These are phyloP conservation scores for Xyliphius kryptos DNA, from an alignment of 2,113 vertebrate genomes.

Conservation along the genomic window DNA sequence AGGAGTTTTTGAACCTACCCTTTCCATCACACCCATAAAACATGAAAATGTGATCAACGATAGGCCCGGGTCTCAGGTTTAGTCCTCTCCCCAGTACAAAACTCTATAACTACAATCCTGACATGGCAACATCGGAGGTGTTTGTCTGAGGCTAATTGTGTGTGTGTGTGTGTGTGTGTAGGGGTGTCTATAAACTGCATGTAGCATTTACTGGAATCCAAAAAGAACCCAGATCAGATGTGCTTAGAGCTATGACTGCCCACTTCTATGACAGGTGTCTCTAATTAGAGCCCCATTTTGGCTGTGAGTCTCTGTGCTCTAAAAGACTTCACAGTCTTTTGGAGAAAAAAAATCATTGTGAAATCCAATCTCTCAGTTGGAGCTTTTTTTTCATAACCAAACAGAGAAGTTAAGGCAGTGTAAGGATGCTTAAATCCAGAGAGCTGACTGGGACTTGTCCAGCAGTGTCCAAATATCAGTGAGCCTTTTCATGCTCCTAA, in stretches of 20 bases:
- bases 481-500: conserved; percentile 1
- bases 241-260: conserved; percentile 12
- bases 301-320: background rate
- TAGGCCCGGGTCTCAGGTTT: too few relatives aligned
- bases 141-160: conserved; percentile 21
- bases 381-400: conserved; percentile 23
- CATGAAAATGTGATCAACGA: too few relatives aligned
- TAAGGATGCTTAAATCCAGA: conserved; percentile 19
- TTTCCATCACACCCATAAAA: too few relatives aligned
- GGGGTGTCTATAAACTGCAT: conserved; percentile 21
- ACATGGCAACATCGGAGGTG: conserved; percentile 19
- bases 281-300: conserved; percentile 35
- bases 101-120: conserved; percentile 19
- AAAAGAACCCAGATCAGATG: conserved; percentile 30
- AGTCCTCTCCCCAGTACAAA: conserved; percentile 10
- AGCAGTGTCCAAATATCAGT: conserved; percentile 21
- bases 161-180: conserved; percentile 1
- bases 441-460: conserved; percentile 10
- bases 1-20: too few relatives aligned
- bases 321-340: too few relatives aligned
- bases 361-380: conserved; percentile 32
- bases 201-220: conserved; percentile 30
- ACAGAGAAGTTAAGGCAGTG: conserved; percentile 25
- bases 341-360: conserved; percentile 15
- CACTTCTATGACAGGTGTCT: conserved; percentile 42